Evolutionary conservation across 1,140 invertebrate species (phyloP).

Genomic region (Telenomus remus): DNA sequence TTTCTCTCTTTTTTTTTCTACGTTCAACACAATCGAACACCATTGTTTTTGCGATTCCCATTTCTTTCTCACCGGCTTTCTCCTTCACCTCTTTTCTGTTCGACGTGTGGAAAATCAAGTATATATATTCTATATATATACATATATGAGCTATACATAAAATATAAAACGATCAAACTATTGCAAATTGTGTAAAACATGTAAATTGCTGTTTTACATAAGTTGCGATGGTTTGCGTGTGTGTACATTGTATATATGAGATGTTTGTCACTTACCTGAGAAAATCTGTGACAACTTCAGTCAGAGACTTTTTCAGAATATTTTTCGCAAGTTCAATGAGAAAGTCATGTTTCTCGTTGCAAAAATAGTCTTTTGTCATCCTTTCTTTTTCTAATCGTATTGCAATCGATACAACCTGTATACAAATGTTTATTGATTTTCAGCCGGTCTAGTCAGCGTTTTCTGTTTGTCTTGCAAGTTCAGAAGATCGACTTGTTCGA

Average conservation of each 20-base stretch:
- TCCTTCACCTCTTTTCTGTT: conserved; percentile 14
- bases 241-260: conserved; percentile 56
- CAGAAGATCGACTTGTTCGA: neutral
- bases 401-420: conserved; percentile 37
- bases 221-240: conserved; percentile 27
- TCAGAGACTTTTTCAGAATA: no score
- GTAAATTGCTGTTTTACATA: no score
- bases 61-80: conserved; percentile 8
- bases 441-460: conserved; percentile 25
- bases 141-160: conserved; percentile 38
- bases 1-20: no score
- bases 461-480: conserved; percentile 21
- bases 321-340: no score
- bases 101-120: conserved; percentile 21
- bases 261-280: conserved; percentile 37
- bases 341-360: no score
- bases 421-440: conserved; percentile 45
- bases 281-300: neutral
- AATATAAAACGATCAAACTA: conserved; percentile 39
- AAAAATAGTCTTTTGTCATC: no score
- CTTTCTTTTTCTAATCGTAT: conserved; percentile 38
- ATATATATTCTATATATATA: conserved; percentile 21
- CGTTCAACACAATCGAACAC: neutral
- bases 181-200: conserved; percentile 21
- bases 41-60: conserved; percentile 22